A percentile compares a stretch with the other conserved stretches of the same genome.
phyloP scores from a whole-genome alignment of 2,113 vertebrate genomes.

The Heterocephalus glaber region DNA sequence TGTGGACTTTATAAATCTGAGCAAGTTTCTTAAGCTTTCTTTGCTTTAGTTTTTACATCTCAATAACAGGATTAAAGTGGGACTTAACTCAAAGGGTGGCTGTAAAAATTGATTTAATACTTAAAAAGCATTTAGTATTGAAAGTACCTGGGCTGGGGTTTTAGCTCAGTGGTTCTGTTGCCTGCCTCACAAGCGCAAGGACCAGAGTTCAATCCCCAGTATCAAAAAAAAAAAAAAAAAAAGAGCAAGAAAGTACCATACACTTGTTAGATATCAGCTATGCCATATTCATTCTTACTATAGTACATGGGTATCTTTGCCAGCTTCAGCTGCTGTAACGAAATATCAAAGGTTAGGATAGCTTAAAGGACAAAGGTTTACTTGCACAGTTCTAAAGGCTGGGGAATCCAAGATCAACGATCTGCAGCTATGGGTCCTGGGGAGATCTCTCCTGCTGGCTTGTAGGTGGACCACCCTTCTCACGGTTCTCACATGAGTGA shows the following conservation, averaged over 20 bases:
- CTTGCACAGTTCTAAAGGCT: neutral
- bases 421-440: neutral
- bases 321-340: neutral
- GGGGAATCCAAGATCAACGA: neutral
- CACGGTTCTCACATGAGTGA: too few relatives aligned
- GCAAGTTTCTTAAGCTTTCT: neutral
- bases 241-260: neutral
- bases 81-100: neutral
- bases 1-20: neutral
- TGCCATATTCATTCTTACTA: neutral
- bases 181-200: too few relatives aligned
- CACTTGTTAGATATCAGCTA: neutral
- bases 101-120: neutral
- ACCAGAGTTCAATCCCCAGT: too few relatives aligned
- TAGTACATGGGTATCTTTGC: neutral
- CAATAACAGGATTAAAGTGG: neutral
- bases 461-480: neutral
- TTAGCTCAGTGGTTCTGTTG: too few relatives aligned
- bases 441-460: neutral
- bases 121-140: neutral
- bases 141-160: too few relatives aligned
- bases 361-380: neutral
- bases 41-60: neutral
- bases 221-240: too few relatives aligned
- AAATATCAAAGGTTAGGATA: neutral